These are phyloP conservation scores for Heliconius eleuchia DNA, from an alignment of 1,140 invertebrate genomes.

Conservation along the genomic window DNA sequence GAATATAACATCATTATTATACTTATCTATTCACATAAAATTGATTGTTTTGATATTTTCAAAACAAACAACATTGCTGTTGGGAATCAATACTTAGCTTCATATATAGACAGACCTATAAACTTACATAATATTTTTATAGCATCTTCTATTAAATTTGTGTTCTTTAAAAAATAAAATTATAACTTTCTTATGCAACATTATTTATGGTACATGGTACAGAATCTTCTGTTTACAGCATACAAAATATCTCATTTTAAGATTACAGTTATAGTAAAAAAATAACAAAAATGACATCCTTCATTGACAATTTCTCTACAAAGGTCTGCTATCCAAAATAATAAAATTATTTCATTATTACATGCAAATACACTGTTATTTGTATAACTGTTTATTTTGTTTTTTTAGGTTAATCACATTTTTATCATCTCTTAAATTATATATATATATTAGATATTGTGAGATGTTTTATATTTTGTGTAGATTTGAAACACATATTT, in stretches of 20 bases:
- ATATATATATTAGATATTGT: background rate
- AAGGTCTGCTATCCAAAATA: background rate
- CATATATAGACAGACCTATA: background rate
- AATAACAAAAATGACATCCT: background rate
- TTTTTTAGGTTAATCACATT: background rate
- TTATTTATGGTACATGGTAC: background rate
- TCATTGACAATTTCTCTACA: background rate
- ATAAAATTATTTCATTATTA: background rate
- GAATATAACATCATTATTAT: background rate
- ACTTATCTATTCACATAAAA: background rate
- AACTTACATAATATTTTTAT: slow-evolving; percentile 5
- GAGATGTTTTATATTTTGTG: background rate
- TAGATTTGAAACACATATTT: too few relatives aligned
- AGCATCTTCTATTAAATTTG: background rate
- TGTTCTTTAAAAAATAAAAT: background rate
- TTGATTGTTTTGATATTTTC: slow-evolving; percentile 25
- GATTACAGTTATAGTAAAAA: background rate
- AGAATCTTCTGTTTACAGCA: background rate
- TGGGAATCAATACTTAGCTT: background rate
- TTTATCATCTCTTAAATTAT: background rate
- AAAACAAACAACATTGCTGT: slow-evolving; percentile 24
- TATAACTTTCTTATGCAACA: background rate
- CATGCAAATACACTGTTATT: background rate
- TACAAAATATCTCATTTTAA: background rate
- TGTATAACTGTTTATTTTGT: background rate